Conservation (phyloP, 92 coral and sea anemone genomes). For the Porites lobata region DNA sequence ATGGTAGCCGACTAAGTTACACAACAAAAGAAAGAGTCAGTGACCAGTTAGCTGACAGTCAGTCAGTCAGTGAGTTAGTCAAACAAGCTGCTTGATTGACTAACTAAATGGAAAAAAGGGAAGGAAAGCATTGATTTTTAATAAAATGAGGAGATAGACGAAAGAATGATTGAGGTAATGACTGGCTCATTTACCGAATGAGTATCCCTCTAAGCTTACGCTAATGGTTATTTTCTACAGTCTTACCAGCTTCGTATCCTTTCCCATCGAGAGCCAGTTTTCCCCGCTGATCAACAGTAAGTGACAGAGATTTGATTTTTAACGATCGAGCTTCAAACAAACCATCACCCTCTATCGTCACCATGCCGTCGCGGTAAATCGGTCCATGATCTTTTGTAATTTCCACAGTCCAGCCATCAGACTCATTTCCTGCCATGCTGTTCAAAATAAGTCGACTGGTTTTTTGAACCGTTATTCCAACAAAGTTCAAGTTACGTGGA, state of each 20-base stretch:
- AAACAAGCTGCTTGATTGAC: too few species aligned
- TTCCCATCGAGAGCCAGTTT: constrained; percentile 75
- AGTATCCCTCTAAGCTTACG: too few species aligned
- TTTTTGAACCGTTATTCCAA: constrained; percentile 94
- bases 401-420: constrained; percentile 82
- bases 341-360: constrained; percentile 96
- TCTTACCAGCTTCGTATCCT: constrained; percentile 88
- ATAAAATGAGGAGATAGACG: too few species aligned
- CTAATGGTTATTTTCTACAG: too few species aligned
- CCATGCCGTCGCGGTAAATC: constrained; percentile 88
- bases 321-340: constrained; percentile 78
- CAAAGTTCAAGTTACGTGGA: constrained; percentile 86
- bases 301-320: constrained; percentile 70
- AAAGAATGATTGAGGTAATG: too few species aligned
- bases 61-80: too few species aligned
- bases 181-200: too few species aligned
- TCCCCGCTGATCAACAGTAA: constrained; percentile 88
- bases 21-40: too few species aligned
- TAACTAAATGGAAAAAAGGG: too few species aligned
- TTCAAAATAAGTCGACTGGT: constrained; percentile 81
- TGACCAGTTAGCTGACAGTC: too few species aligned
- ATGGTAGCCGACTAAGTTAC: too few species aligned
- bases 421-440: constrained; percentile 70
- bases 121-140: too few species aligned
- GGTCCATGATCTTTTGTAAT: constrained; percentile 86